Conservation (phyloP, 2,888 invertebrate genomes). For the Eilema griseolum region DNA sequence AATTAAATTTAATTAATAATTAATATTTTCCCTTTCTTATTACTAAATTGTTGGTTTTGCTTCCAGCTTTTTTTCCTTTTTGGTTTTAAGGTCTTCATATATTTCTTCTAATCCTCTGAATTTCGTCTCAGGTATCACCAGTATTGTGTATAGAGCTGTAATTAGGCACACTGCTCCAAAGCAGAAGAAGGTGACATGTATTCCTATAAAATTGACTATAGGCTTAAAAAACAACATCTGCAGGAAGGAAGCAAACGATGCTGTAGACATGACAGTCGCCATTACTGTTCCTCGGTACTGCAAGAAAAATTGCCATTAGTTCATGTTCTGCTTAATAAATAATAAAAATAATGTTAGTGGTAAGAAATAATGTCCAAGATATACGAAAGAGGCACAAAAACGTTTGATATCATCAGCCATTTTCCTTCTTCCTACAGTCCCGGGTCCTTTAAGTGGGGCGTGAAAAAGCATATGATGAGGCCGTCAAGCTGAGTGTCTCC, state of each 20-base stretch:
- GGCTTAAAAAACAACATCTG: conserved; percentile 77
- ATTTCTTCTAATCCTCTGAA: conserved; percentile 68
- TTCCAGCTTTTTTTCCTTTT: conserved; percentile 62
- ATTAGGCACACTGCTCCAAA: conserved; percentile 67
- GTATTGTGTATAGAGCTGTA: conserved; percentile 61
- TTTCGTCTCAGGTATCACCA: conserved; percentile 73
- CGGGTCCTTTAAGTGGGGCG: no score
- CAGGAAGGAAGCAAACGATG: conserved; percentile 63
- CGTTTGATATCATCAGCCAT: no score
- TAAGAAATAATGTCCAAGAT: no score
- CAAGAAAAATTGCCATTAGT: conserved; percentile 41
- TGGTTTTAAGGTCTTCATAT: conserved; percentile 66
- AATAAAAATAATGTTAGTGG: no score
- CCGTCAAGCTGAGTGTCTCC: no score
- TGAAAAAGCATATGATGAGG: no score
- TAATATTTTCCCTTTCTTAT: not conserved
- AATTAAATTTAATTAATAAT: not conserved
- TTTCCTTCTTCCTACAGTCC: no score
- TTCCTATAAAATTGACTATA: conserved; percentile 63
- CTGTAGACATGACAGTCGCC: conserved; percentile 67
- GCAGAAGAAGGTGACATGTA: conserved; percentile 70
- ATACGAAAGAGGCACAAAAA: no score
- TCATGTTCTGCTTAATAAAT: no score
- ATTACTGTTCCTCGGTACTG: conserved; percentile 78
- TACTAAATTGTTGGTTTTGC: not conserved